Evolutionary conservation across 64 coral and sea anemone species (phyloP).

Genomic region (Actinia equina): DNA sequence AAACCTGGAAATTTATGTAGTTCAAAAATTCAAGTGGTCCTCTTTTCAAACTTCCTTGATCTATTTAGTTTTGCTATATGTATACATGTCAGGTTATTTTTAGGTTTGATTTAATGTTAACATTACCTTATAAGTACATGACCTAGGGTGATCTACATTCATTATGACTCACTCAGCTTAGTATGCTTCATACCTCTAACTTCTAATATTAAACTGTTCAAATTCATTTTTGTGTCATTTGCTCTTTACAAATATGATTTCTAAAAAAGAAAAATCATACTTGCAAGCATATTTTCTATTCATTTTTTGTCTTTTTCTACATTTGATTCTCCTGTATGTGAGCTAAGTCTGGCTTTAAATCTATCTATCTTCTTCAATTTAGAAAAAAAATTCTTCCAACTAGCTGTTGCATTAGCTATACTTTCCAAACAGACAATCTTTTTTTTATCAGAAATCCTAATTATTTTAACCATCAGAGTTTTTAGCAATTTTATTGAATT

Average conservation of each 20-base stretch:
- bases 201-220: background rate
- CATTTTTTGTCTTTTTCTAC: background rate
- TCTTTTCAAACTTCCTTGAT: constrained; percentile 1
- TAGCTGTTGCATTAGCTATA: background rate
- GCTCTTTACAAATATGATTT: background rate
- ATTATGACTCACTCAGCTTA: constrained; percentile 1
- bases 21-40: background rate
- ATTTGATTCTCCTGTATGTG: background rate
- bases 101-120: constrained; percentile 13
- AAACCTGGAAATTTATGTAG: background rate
- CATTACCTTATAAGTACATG: constrained; percentile 15
- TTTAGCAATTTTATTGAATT: background rate
- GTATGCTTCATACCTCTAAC: background rate
- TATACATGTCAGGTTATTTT: constrained; percentile 21
- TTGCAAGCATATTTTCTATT: background rate
- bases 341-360: background rate
- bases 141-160: constrained; percentile 1
- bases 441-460: background rate
- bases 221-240: background rate
- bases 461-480: background rate
- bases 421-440: no score
- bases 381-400: background rate
- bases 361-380: no score
- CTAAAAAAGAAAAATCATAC: background rate
- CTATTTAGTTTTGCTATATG: background rate